Evolutionary conservation across 2,113 vertebrate genomes (phyloP), one percentile per base, ranked within the genome.

Genomic region (Grantiella picta): DNA sequence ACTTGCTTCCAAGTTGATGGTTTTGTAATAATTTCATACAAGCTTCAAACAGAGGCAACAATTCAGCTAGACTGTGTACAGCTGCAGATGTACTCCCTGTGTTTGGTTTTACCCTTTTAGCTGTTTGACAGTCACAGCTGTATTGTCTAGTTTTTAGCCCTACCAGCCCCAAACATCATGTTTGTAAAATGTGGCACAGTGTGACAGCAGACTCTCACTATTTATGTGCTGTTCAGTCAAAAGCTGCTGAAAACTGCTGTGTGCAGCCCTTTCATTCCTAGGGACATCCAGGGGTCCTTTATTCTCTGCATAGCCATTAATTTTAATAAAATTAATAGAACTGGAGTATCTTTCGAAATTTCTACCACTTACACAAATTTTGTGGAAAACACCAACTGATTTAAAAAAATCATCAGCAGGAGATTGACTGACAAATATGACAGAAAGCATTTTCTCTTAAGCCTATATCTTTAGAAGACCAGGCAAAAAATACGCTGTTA

Each of bases 151-250:
- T 68, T 68, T 59, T 22, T 23, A 60, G 40, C 35, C 29, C 35
- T 72, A 44, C 12, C 36, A 57, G 9, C 52, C 47, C 47, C 59
- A 44, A 82, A 33, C 5, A 6, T 59, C 18, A 2, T 4, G 9
- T 44, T 72, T 56, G 44, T 79, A 27, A 82, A 81, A 47, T 38
- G 23, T 59, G 42, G 28, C 47, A 23, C 35, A 23, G 33, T 12
- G 25, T 1, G 4, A 19, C 36, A 60, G 23, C 29, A 2, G 1
- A 7, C 38, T 59, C 64, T 47, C 0, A 0, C 35, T 61, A 0
- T 64, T 50, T 33, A 9, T 33, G 22, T 69, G 3, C 40, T 70
- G 10, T 54, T 45, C 24, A 85, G 61, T 79, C 38, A 85, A 40
- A 68, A 78, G 61, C 29, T 71, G 23, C 57, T 72, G 64, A 57